Evolutionary conservation across 64 coral and sea anemone species (phyloP).

Genomic region (Montipora efflorescens): DNA sequence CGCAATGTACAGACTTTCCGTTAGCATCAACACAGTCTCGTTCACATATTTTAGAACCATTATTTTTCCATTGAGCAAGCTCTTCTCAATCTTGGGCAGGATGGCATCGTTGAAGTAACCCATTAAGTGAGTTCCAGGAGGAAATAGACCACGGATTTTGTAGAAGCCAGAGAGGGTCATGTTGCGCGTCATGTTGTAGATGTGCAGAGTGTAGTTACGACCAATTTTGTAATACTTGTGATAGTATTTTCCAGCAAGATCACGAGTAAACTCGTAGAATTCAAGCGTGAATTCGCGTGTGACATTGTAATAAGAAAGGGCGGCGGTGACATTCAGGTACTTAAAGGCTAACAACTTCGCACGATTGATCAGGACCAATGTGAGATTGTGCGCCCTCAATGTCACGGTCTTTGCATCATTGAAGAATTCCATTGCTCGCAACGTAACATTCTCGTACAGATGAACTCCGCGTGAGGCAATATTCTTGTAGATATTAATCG

Average conservation of each 20-base stretch:
- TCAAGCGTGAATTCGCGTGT: slow-evolving; percentile 42
- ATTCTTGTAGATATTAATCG: slow-evolving; percentile 44
- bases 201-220: slow-evolving; percentile 64
- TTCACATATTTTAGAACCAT: slow-evolving; percentile 46
- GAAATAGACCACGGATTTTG: slow-evolving; percentile 43
- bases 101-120: slow-evolving; percentile 71
- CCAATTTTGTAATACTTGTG: slow-evolving; percentile 65
- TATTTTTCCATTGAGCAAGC: slow-evolving; percentile 61
- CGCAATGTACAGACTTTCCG: slow-evolving; percentile 23
- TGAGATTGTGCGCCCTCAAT: slow-evolving; percentile 64
- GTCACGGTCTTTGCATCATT: slow-evolving; percentile 47
- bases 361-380: slow-evolving; percentile 58
- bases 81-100: slow-evolving; percentile 60
- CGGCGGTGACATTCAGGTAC: slow-evolving; percentile 42
- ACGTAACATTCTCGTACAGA: slow-evolving; percentile 79
- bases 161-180: slow-evolving; percentile 64
- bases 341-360: slow-evolving; percentile 33
- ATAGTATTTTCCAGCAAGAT: slow-evolving; percentile 51
- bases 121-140: slow-evolving; percentile 65
- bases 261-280: slow-evolving; percentile 73
- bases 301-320: slow-evolving; percentile 56
- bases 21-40: slow-evolving; percentile 37
- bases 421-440: slow-evolving; percentile 64
- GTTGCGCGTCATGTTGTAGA: slow-evolving; percentile 74
- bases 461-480: slow-evolving; percentile 50